phyloP scores from a whole-genome alignment of 2,113 vertebrate genomes.

The Pangasianodon hypophthalmus region DNA sequence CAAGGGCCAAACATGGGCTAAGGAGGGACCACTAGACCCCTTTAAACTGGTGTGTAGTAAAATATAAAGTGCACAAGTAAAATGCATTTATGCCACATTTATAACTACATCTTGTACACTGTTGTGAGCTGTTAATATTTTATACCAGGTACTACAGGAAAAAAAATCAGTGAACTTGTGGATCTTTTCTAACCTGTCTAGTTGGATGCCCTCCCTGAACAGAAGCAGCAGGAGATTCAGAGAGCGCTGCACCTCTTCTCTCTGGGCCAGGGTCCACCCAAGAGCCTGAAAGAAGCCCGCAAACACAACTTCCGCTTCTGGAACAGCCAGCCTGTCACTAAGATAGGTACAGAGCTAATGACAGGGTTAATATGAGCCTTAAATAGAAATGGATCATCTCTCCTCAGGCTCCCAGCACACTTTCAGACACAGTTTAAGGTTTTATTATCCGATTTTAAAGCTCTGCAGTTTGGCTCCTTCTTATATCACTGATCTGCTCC shows the following conservation, averaged over 20 bases:
- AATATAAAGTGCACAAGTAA: neutral
- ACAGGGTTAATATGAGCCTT: neutral
- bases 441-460: neutral
- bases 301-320: slow-evolving; percentile 91
- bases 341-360: slow-evolving; percentile 77
- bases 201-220: slow-evolving; percentile 88
- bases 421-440: neutral
- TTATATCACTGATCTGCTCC: neutral
- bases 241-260: slow-evolving; percentile 96
- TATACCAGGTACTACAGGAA: neutral
- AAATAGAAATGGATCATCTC: neutral
- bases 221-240: slow-evolving; percentile 97
- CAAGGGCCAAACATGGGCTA: slow-evolving; percentile 82
- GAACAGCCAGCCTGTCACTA: slow-evolving; percentile 94
- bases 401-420: neutral
- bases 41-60: slow-evolving; percentile 57
- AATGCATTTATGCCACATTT: neutral
- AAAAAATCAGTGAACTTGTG: neutral
- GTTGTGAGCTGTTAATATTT: neutral
- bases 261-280: slow-evolving; percentile 84
- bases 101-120: neutral
- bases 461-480: neutral
- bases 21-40: slow-evolving; percentile 79
- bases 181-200: slow-evolving; percentile 54
- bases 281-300: slow-evolving; percentile 89